A percentile compares a stretch with the other conserved stretches of the same genome.
Conservation (phyloP, 2,888 invertebrate genomes). For the Tipula unca region DNA sequence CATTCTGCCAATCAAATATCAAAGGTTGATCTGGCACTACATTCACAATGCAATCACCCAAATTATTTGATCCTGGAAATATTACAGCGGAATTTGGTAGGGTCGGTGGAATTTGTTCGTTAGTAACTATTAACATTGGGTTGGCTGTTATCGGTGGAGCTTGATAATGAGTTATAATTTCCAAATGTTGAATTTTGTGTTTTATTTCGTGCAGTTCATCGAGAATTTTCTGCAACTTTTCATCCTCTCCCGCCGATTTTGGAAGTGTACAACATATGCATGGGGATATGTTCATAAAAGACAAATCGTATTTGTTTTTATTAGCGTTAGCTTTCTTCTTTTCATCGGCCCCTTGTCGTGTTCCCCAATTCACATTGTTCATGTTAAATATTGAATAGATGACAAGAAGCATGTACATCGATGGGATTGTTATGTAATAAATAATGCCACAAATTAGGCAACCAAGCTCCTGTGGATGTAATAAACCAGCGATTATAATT, state of each 20-base stretch:
- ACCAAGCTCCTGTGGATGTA: constrained; percentile 72
- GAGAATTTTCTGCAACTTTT: constrained; percentile 41
- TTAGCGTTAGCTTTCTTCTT: not conserved
- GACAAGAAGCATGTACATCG: constrained; percentile 88
- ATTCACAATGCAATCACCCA: not conserved
- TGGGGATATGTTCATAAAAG: constrained; percentile 47
- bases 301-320: constrained; percentile 36
- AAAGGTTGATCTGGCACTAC: not conserved
- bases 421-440: constrained; percentile 87
- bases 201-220: constrained; percentile 41
- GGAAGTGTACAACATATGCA: constrained; percentile 46
- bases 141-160: no score
- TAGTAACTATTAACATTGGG: no score
- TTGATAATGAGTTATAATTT: no score
- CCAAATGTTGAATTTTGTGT: constrained; percentile 41
- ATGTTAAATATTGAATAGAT: constrained; percentile 89
- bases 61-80: not conserved
- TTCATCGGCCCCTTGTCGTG: constrained; percentile 44
- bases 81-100: no score
- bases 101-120: no score
- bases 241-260: constrained; percentile 41
- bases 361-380: constrained; percentile 92
- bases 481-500: constrained; percentile 54
- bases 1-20: constrained; percentile 54
- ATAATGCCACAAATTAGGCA: constrained; percentile 71